Evolutionary conservation across 2,888 invertebrate genomes (phyloP).

Genomic region (Chouioia cunea): DNA sequence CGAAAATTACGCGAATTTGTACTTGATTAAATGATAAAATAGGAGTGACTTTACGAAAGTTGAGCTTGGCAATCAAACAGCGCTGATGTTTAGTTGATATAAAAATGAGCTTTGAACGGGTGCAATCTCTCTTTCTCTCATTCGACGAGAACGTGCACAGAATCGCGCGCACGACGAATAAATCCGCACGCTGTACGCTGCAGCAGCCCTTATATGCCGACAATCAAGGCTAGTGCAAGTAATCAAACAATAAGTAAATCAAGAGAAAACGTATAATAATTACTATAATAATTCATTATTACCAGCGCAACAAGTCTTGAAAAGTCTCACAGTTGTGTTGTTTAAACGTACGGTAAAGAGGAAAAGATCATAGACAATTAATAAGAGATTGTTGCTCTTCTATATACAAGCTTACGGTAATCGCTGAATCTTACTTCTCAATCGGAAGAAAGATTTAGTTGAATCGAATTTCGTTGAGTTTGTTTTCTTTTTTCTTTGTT

Average conservation of each 20-base stretch:
- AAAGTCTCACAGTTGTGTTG: constrained; percentile 9
- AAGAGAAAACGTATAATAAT: constrained; percentile 48
- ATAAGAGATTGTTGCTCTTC: background rate
- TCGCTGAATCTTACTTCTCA: constrained; percentile 28
- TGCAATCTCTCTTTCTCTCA: too few relatives aligned
- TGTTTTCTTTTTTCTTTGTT: too few relatives aligned
- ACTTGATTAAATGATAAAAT: too few relatives aligned
- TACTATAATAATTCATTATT: constrained; percentile 16
- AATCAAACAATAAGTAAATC: constrained; percentile 66
- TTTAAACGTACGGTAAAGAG: constrained; percentile 25
- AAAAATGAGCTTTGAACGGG: too few relatives aligned
- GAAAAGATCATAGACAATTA: constrained; percentile 14
- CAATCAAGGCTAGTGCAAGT: constrained; percentile 69
- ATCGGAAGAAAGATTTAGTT: constrained; percentile 38
- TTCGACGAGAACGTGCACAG: constrained; percentile 39
- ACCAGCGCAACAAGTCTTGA: background rate
- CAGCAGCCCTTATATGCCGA: constrained; percentile 67
- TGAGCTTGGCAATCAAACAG: too few relatives aligned
- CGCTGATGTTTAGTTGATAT: too few relatives aligned
- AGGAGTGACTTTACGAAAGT: too few relatives aligned
- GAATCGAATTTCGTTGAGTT: constrained; percentile 39
- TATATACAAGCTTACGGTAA: constrained; percentile 31
- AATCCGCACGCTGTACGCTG: constrained; percentile 58
- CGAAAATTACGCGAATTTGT: too few relatives aligned
- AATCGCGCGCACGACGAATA: constrained; percentile 30